Percentiles rank a stretch among this genome's conserved stretches.
These are phyloP conservation scores for Drosophila acutilabella DNA, from an alignment of 2,888 invertebrate species.

Conservation along the genomic window DNA sequence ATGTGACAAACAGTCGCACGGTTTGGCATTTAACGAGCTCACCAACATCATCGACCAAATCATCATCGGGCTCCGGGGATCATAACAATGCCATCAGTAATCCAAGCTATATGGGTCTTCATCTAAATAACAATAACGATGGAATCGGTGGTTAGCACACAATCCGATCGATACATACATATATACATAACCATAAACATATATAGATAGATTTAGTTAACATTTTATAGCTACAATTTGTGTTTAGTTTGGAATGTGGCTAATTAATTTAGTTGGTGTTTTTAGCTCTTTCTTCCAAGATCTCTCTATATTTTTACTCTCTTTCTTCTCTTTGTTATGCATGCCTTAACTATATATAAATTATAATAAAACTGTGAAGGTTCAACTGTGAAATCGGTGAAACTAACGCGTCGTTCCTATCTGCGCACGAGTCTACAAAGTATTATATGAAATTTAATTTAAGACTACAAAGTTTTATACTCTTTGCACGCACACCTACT, in stretches of 20 bases:
- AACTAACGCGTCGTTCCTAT: slow-evolving; percentile 82
- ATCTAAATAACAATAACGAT: slow-evolving; percentile 82
- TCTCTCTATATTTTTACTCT: slow-evolving; percentile 4
- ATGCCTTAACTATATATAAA: slow-evolving; percentile 48
- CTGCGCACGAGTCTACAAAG: slow-evolving; percentile 84
- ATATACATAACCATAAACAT: slow-evolving; percentile 21
- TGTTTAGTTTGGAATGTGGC: slow-evolving; percentile 20
- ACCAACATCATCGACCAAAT: slow-evolving; percentile 74
- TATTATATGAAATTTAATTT: slow-evolving; percentile 55
- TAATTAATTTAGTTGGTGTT: slow-evolving; percentile 32
- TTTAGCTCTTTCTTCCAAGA: slow-evolving; percentile 14
- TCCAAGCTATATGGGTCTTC: slow-evolving; percentile 85
- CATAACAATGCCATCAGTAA: slow-evolving; percentile 85
- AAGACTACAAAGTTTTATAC: background rate
- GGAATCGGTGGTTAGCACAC: slow-evolving; percentile 83
- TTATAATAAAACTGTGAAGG: slow-evolving; percentile 46
- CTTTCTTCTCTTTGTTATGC: slow-evolving; percentile 50
- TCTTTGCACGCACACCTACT: background rate
- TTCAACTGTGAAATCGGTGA: slow-evolving; percentile 74
- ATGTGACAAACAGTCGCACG: slow-evolving; percentile 83
- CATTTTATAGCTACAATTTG: background rate
- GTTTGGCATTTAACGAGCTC: slow-evolving; percentile 83
- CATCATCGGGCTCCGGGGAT: slow-evolving; percentile 68
- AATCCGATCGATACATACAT: slow-evolving; percentile 22
- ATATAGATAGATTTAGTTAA: background rate